Percentiles rank a stretch among this genome's conserved stretches.
Conservation (phyloP, 2,113 vertebrate species). For the Eubucco bourcierii region DNA sequence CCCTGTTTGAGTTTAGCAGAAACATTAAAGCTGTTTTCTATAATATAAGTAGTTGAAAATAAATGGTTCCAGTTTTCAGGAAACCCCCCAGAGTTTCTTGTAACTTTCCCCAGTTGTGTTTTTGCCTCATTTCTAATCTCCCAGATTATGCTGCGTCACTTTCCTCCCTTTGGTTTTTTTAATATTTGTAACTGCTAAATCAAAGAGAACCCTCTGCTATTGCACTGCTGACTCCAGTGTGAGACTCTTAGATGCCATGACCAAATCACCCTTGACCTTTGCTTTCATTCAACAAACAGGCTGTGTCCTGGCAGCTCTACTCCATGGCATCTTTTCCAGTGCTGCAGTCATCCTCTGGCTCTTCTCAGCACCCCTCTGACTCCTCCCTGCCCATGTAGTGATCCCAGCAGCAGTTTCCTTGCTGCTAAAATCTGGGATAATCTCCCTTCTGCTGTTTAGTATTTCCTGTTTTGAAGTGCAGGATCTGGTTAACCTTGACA, state of each 20-base stretch:
- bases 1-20: background rate
- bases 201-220: background rate
- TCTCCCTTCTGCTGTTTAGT: constrained; percentile 1
- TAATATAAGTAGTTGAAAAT: background rate
- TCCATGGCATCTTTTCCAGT: constrained; percentile 10
- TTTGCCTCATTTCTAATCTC: background rate
- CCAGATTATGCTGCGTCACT: background rate
- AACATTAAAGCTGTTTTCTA: background rate
- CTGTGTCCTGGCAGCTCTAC: background rate
- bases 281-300: background rate
- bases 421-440: background rate
- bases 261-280: background rate
- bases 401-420: background rate
- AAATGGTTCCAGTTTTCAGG: background rate
- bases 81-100: background rate
- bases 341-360: constrained; percentile 24
- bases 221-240: background rate
- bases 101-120: background rate
- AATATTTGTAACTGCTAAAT: constrained; percentile 8
- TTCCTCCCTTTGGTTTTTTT: background rate
- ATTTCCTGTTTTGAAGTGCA: constrained; percentile 10
- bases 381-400: background rate
- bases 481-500: background rate
- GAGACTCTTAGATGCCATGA: background rate
- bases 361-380: background rate